phyloP scores from a whole-genome alignment of 2,888 invertebrate genomes.

The Standfussiana lucernea region DNA sequence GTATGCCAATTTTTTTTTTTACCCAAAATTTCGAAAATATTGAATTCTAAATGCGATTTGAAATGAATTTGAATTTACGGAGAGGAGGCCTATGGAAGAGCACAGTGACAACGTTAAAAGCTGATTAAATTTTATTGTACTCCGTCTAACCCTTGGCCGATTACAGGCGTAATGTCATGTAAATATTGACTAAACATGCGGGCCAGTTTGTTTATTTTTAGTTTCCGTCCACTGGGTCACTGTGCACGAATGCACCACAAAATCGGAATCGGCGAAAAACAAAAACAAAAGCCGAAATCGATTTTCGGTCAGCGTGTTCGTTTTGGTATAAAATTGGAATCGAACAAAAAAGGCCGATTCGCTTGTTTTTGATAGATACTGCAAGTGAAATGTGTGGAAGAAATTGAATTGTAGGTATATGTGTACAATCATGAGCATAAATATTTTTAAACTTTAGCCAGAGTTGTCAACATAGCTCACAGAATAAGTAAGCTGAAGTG shows the following conservation, averaged over 20 bases:
- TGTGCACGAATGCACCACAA: conserved; percentile 27
- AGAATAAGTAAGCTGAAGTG: too few relatives aligned
- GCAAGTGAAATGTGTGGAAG: background rate
- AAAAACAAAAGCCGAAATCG: conserved; percentile 48
- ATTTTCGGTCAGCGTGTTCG: conserved; percentile 35
- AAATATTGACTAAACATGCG: conserved; percentile 9
- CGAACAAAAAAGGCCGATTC: conserved; percentile 50
- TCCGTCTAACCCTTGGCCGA: background rate
- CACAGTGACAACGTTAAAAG: background rate
- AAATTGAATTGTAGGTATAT: conserved; percentile 8
- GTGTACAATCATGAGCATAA: background rate
- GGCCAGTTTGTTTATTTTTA: background rate
- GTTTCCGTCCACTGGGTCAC: background rate
- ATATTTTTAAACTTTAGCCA: too few relatives aligned
- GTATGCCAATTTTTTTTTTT: background rate
- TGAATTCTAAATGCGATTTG: too few relatives aligned
- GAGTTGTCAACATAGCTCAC: too few relatives aligned
- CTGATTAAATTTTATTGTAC: background rate
- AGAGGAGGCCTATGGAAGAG: background rate
- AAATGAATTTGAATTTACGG: background rate
- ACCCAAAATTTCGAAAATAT: too few relatives aligned
- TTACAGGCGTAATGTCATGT: background rate
- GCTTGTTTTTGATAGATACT: conserved; percentile 11
- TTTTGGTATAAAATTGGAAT: conserved; percentile 55
- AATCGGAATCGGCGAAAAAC: conserved; percentile 33